These are phyloP conservation scores for Cephus sareptanus DNA, from an alignment of 2,888 invertebrate species.

Conservation along the genomic window DNA sequence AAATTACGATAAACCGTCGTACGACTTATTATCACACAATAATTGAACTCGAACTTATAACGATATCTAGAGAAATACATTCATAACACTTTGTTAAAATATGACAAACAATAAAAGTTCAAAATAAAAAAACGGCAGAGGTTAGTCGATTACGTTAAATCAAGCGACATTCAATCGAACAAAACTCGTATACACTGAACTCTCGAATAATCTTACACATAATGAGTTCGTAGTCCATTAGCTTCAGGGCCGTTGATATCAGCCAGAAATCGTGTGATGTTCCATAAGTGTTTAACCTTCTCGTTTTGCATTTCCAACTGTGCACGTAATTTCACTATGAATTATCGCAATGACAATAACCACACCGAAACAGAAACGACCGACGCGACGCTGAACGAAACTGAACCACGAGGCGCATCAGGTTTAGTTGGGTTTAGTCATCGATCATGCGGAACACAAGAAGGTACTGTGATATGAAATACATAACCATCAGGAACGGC, in stretches of 20 bases:
- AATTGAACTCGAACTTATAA: too few relatives aligned
- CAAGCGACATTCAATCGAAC: constrained; percentile 12
- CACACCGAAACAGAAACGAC: background rate
- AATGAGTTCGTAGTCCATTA: constrained; percentile 37
- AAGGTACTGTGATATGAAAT: too few relatives aligned
- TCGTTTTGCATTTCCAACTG: constrained; percentile 31
- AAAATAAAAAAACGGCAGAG: constrained; percentile 1
- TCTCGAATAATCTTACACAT: constrained; percentile 34
- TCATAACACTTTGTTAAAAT: background rate
- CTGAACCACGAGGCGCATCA: constrained; percentile 22
- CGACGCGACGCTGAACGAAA: constrained; percentile 18
- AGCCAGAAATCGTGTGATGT: constrained; percentile 41
- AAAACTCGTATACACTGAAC: constrained; percentile 7
- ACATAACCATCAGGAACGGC: too few relatives aligned
- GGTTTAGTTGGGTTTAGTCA: constrained; percentile 44
- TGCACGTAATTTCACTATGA: background rate
- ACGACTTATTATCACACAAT: too few relatives aligned
- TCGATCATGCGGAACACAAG: constrained; percentile 13
- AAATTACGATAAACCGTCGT: too few relatives aligned
- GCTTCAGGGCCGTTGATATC: constrained; percentile 30
- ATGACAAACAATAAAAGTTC: background rate
- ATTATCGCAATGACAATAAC: constrained; percentile 22
- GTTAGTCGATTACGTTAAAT: constrained; percentile 10
- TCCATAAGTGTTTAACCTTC: constrained; percentile 46
- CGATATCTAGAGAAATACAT: background rate